Base-by-base conservation (phyloP, 2,797 vertebrate species). In the Mus minutoides region DNA sequence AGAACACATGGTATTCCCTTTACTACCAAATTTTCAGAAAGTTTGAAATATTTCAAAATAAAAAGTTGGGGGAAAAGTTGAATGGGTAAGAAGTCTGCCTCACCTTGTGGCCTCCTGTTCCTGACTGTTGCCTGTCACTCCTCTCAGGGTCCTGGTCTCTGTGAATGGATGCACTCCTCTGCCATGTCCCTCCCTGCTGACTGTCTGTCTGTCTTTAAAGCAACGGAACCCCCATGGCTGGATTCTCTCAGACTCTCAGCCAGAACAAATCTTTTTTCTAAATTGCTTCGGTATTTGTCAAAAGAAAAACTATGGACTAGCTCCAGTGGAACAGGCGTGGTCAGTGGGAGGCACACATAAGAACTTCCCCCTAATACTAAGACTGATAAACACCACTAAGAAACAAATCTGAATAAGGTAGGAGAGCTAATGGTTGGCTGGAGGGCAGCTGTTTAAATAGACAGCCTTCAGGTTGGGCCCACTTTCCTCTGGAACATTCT, bases 391-490 rank as follows among this genome's bases (percentile, higher is more conserved):
- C 37, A 43, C 43, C 56, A 1, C 0, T 7, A 5, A 49, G 29
- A 40, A 17, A 17, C 2, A 29, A 17, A 7, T 17, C 17, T 21
- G 26, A 29, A 54, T 54, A 54, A 73, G 46, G 75, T 3, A 19
- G 76, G 34, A 26, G 31, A 31, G 19, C 11, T 31, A 1, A 14
- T 3, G 19, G 26, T 4, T 56, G 40, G 46, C 10, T 0, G 56
- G 31, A 54, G 76, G 43, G 19, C 43, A 16, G 1, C 3, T 4
- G 2, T 13, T 26, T 17, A 43, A 17, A 13, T 0, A 1, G n/a
- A 40, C 0, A 0, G 9, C 6, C 19, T 67, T 37, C 7, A n/a
- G 6, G 3, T 26, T 1, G 19, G 14, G 62, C 26, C 64, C 1
- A 1, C 31, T 26, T 40, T 31, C 79, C n/a, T 49, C 86, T 3